phyloP scores from a whole-genome alignment of 2,888 invertebrate species.

The Amblyjoppa proteus region DNA sequence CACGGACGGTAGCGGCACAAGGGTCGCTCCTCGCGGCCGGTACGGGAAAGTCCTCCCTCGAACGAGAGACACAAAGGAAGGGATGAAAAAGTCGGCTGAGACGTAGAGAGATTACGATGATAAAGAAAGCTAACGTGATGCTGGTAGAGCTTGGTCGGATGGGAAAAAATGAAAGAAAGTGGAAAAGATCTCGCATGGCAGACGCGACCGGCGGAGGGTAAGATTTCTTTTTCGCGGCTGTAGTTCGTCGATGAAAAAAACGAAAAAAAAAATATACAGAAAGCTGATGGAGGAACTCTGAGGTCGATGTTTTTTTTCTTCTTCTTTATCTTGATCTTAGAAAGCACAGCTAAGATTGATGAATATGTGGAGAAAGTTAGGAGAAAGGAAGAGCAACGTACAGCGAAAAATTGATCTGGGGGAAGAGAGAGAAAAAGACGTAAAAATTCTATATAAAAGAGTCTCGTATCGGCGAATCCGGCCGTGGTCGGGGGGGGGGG shows the following conservation, averaged over 20 bases:
- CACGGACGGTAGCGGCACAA: slow-evolving; percentile 29
- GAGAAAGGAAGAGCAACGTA: not conserved
- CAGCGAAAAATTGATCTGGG: slow-evolving; percentile 2
- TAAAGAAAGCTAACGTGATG: slow-evolving; percentile 36
- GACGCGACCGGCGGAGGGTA: not conserved
- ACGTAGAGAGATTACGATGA: slow-evolving; percentile 35
- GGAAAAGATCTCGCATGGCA: not conserved
- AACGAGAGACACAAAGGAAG: not conserved
- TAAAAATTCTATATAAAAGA: slow-evolving; percentile 7
- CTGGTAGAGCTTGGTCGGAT: not conserved
- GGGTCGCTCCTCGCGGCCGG: slow-evolving; percentile 9
- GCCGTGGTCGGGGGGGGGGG: not conserved
- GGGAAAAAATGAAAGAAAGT: not conserved
- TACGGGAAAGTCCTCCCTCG: slow-evolving; percentile 1
- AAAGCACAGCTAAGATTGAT: not conserved
- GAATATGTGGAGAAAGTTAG: slow-evolving; percentile 4
- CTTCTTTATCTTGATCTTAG: not conserved
- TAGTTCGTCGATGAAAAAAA: not conserved
- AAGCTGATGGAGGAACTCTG: not conserved
- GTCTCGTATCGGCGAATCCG: slow-evolving; percentile 1
- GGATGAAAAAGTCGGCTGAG: not conserved
- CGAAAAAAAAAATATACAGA: not conserved
- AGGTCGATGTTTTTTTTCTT: not conserved
- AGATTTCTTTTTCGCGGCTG: not conserved
- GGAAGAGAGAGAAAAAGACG: not conserved